These are phyloP conservation scores for Colletes collaris DNA, from an alignment of 2,888 invertebrate species.

Conservation along the genomic window DNA sequence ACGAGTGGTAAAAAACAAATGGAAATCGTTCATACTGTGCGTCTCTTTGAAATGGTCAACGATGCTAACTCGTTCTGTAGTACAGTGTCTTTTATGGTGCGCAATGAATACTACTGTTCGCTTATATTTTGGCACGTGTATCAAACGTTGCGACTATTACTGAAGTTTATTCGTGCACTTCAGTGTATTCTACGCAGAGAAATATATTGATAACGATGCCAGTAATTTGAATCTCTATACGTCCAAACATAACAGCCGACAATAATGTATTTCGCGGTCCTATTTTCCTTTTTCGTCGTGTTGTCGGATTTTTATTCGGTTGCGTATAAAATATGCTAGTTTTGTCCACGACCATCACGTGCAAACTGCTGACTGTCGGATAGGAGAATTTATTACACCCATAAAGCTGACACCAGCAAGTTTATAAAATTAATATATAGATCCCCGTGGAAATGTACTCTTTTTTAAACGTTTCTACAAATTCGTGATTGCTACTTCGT, in stretches of 20 bases:
- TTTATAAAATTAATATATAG: slow-evolving; percentile 58
- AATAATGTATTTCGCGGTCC: slow-evolving; percentile 38
- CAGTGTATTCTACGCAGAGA: slow-evolving; percentile 27
- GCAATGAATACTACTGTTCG: too few species aligned
- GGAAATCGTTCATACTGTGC: too few species aligned
- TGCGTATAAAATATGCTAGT: slow-evolving; percentile 5
- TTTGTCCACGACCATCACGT: slow-evolving; percentile 1
- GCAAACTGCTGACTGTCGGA: slow-evolving; percentile 35
- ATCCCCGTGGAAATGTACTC: slow-evolving; percentile 29
- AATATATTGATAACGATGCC: slow-evolving; percentile 53
- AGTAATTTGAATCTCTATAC: slow-evolving; percentile 41
- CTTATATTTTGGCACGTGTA: too few species aligned
- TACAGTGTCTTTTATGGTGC: too few species aligned
- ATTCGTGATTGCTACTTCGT: neutral
- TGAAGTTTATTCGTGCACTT: neutral
- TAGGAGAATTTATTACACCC: slow-evolving; percentile 47
- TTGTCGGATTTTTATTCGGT: slow-evolving; percentile 28
- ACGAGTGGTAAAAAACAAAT: too few species aligned
- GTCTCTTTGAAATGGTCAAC: too few species aligned
- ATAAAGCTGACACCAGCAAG: slow-evolving; percentile 54
- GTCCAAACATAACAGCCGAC: slow-evolving; percentile 38
- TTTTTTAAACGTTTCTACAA: neutral
- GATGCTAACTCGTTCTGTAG: too few species aligned
- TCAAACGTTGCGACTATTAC: neutral
- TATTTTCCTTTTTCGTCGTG: slow-evolving; percentile 8